Conservation (phyloP, 1,140 invertebrate genomes). For the Stegodyphus dumicola region DNA sequence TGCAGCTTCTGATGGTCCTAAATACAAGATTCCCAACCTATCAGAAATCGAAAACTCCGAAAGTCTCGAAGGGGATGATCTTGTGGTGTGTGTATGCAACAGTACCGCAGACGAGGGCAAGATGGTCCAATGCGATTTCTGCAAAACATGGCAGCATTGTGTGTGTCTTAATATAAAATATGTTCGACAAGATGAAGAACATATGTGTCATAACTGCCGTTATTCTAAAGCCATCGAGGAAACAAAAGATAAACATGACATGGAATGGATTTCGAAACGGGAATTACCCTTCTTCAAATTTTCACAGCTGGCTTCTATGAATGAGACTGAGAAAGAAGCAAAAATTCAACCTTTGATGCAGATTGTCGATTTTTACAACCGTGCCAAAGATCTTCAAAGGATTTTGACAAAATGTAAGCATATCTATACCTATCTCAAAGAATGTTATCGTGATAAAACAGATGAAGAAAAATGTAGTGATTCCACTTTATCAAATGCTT, state of each 20-base stretch:
- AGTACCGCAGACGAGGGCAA: slow-evolving; percentile 51
- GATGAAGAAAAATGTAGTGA: background rate
- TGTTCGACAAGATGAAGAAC: slow-evolving; percentile 43
- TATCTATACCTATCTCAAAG: background rate
- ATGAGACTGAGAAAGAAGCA: background rate
- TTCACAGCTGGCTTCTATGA: background rate
- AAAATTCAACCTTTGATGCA: slow-evolving; percentile 8
- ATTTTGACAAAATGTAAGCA: slow-evolving; percentile 10
- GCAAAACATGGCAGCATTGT: slow-evolving; percentile 53
- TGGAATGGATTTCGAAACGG: slow-evolving; percentile 40
- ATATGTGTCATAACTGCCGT: slow-evolving; percentile 52
- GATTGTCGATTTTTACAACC: slow-evolving; percentile 8
- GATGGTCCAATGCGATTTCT: slow-evolving; percentile 56
- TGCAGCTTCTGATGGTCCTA: background rate
- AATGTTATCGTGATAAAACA: background rate
- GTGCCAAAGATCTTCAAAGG: background rate
- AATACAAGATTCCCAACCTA: background rate
- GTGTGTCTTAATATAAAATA: slow-evolving; percentile 40
- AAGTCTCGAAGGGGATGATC: slow-evolving; percentile 14
- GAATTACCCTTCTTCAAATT: slow-evolving; percentile 41
- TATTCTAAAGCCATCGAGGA: slow-evolving; percentile 26
- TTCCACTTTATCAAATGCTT: background rate
- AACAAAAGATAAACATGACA: slow-evolving; percentile 22
- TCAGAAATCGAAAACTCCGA: slow-evolving; percentile 11
- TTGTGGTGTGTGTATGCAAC: slow-evolving; percentile 37